phyloP scores from a whole-genome alignment of 1,140 invertebrate species.

The Leptopilina boulardi region DNA sequence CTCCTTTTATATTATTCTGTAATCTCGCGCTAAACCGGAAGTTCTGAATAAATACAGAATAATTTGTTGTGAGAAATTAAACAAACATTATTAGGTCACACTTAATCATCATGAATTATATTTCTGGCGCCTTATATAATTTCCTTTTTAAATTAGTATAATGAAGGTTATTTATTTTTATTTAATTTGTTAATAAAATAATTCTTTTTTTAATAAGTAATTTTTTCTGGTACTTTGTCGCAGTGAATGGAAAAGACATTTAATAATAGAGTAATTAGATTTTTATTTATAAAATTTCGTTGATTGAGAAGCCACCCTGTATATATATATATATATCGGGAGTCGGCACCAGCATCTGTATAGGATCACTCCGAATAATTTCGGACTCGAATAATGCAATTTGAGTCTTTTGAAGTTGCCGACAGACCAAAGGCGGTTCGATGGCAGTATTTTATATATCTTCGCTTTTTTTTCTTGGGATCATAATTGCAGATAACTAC shows the following conservation, averaged over 20 bases:
- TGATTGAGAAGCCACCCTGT: constrained; percentile 29
- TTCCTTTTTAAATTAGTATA: too few relatives aligned
- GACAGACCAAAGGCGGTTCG: constrained; percentile 24
- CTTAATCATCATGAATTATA: too few relatives aligned
- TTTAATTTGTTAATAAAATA: too few relatives aligned
- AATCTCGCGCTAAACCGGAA: constrained; percentile 4
- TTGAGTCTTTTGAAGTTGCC: constrained; percentile 17
- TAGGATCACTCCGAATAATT: constrained; percentile 29
- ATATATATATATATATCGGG: constrained; percentile 5
- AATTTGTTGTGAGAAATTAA: neutral
- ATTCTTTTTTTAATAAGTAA: too few relatives aligned
- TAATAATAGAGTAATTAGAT: constrained; percentile 23
- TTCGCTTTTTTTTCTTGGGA: constrained; percentile 20
- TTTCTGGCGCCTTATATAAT: too few relatives aligned
- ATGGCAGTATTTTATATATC: constrained; percentile 23
- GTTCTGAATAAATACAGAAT: neutral
- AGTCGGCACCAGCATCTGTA: constrained; percentile 10
- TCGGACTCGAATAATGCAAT: constrained; percentile 18
- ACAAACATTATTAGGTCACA: neutral
- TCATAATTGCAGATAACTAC: constrained; percentile 33
- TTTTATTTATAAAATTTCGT: neutral
- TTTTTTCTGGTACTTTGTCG: too few relatives aligned
- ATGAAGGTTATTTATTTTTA: too few relatives aligned
- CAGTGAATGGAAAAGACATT: neutral
- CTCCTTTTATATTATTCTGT: constrained; percentile 1